Base-by-base conservation (phyloP, 2,113 vertebrate species). In the Cinclus cinclus region DNA sequence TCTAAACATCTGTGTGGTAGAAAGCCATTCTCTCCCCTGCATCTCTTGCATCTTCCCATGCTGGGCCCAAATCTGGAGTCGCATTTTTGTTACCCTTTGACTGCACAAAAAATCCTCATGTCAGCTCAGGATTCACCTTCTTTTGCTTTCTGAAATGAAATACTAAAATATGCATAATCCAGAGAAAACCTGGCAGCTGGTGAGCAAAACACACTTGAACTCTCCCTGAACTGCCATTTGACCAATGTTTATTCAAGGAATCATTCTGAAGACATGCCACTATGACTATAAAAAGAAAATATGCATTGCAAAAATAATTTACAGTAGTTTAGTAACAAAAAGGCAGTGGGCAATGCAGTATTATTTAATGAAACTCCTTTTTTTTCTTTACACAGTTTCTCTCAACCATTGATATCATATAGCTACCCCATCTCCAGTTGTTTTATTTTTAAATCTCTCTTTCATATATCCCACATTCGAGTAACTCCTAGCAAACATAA, bases 171-270 rank as follows among this genome's bases (percentile, higher is more conserved):
- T 44, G 55, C 50, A 44, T 93, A 89, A 92, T 71, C 50, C 39
- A 83, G 56, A 93, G 39, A 90, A 94, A 92, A 62, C 4, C 63
- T 70, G 56, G 42, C 95, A 96, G 67, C 46, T 76, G 75, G 49
- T 77, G 42, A 94, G 44, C 24, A 93, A 94, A 94, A 92, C 74
- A 88, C 44, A 75, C 42, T 95, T 96, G 73, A 96, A 94, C 91
- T 96, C 73, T 83, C 93, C 30, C 80, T 89, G 89, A 95, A 96
- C 83, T 87, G 65, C 76, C 55, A 64, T 87, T 89, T 95, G 56
- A 76, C 73, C 73, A 92, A 71, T 52, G 59, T 50, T 88, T 90
- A 75, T 60, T 81, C 80, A 83, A 83, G 35, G 41, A 90, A 65
- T 84, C 49, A 94, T 83, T 87, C 47, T 79, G 58, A 94, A 81